These are phyloP conservation scores for Heliconius nattereri DNA, from an alignment of 1,140 invertebrate species.

Conservation along the genomic window DNA sequence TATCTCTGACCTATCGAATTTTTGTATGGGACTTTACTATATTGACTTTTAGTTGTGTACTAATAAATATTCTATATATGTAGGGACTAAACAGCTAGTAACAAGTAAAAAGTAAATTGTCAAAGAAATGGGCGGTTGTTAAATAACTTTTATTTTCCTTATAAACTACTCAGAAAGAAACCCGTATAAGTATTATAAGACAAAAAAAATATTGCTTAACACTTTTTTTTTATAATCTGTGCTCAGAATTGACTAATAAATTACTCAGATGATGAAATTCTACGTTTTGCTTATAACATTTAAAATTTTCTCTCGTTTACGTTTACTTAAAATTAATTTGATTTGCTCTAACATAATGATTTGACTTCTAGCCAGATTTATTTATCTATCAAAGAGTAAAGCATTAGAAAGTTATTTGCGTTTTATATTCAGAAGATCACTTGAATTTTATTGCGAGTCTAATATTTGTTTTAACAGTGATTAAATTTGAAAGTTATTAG, in stretches of 20 bases:
- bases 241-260: too few relatives aligned
- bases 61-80: neutral
- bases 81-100: too few relatives aligned
- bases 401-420: neutral
- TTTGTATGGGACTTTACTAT: neutral
- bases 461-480: neutral
- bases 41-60: neutral
- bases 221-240: too few relatives aligned
- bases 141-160: too few relatives aligned
- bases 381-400: neutral
- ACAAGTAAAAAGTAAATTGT: too few relatives aligned
- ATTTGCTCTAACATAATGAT: neutral
- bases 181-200: too few relatives aligned
- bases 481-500: too few relatives aligned
- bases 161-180: too few relatives aligned
- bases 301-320: too few relatives aligned
- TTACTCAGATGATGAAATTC: too few relatives aligned
- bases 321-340: neutral
- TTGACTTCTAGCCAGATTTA: neutral
- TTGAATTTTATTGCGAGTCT: neutral
- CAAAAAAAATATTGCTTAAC: too few relatives aligned
- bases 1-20: constrained; percentile 24
- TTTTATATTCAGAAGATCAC: neutral
- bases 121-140: too few relatives aligned
- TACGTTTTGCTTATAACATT: neutral